These are phyloP conservation scores for Drosophila asahinai DNA, from an alignment of 1,140 invertebrate species.

Conservation along the genomic window DNA sequence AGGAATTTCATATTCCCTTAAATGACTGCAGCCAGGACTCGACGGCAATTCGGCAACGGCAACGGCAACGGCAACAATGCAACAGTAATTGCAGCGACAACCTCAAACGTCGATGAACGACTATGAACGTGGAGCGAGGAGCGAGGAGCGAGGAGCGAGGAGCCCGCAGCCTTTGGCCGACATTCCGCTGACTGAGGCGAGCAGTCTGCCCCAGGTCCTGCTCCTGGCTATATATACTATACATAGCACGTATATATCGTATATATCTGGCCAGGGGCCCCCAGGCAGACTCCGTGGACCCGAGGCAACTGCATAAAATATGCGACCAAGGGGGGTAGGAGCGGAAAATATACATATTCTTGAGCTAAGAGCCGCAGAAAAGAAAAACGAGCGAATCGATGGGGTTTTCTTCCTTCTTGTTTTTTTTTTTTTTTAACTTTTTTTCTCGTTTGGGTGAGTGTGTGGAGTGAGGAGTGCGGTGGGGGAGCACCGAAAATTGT, in stretches of 20 bases:
- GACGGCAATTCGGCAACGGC: slow-evolving; percentile 13
- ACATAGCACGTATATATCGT: slow-evolving; percentile 4
- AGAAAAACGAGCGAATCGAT: slow-evolving; percentile 34
- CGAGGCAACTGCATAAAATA: slow-evolving; percentile 62
- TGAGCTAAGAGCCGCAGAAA: slow-evolving; percentile 35
- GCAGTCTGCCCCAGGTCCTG: neutral
- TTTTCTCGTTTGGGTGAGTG: neutral
- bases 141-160: neutral
- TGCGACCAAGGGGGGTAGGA: slow-evolving; percentile 41
- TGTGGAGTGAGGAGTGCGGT: neutral
- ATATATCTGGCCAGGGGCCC: neutral
- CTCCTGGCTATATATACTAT: slow-evolving; percentile 1
- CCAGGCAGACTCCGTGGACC: slow-evolving; percentile 26
- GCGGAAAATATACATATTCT: slow-evolving; percentile 49
- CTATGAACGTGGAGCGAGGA: slow-evolving; percentile 41
- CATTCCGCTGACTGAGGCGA: slow-evolving; percentile 26
- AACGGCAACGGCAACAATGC: slow-evolving; percentile 20
- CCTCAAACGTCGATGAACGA: slow-evolving; percentile 56
- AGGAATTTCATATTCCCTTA: slow-evolving; percentile 14
- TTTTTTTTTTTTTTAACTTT: neutral
- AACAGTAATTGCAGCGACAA: slow-evolving; percentile 21
- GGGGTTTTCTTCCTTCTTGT: neutral
- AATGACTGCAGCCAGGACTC: slow-evolving; percentile 5
- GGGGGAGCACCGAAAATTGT: slow-evolving; percentile 34
- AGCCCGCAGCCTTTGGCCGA: slow-evolving; percentile 43